Conservation (phyloP, 1,140 invertebrate genomes). For the Sitophilus oryzae region DNA sequence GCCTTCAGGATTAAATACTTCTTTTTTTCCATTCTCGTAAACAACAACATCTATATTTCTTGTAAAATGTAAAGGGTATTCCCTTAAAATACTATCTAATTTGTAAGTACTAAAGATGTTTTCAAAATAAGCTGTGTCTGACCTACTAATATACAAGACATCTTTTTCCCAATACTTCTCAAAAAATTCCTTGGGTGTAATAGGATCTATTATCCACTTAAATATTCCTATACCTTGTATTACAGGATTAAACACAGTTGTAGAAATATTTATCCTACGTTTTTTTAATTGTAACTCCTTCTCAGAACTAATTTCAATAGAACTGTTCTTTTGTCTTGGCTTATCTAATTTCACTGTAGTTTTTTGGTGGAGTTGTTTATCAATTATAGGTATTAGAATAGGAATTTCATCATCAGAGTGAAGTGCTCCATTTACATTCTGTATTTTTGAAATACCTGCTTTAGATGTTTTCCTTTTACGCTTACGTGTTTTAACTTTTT, state of each 20-base stretch:
- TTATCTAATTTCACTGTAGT: not conserved
- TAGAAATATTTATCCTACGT: not conserved
- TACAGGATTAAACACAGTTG: conserved; percentile 13
- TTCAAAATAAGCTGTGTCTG: conserved; percentile 61
- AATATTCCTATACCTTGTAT: conserved; percentile 46
- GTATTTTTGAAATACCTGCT: no score
- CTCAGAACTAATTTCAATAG: not conserved
- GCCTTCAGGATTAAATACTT: conserved; percentile 80
- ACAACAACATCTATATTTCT: conserved; percentile 89
- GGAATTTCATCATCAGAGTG: conserved; percentile 18
- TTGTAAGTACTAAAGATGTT: conserved; percentile 67
- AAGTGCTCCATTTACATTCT: conserved; percentile 1
- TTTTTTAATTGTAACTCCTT: not conserved
- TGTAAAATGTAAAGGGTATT: conserved; percentile 69
- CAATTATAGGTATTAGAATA: conserved; percentile 9
- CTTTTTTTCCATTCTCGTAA: conserved; percentile 69
- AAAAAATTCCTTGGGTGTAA: conserved; percentile 59
- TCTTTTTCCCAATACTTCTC: conserved; percentile 71
- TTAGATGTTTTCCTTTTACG: no score
- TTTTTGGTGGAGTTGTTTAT: not conserved
- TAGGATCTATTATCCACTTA: conserved; percentile 65
- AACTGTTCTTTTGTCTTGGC: not conserved
- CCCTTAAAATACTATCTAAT: conserved; percentile 72
- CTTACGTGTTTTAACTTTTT: no score
- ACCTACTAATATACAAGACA: conserved; percentile 67